Evolutionary conservation across 2,797 vertebrate genomes (phyloP).

Genomic region (Girardinus metallicus): DNA sequence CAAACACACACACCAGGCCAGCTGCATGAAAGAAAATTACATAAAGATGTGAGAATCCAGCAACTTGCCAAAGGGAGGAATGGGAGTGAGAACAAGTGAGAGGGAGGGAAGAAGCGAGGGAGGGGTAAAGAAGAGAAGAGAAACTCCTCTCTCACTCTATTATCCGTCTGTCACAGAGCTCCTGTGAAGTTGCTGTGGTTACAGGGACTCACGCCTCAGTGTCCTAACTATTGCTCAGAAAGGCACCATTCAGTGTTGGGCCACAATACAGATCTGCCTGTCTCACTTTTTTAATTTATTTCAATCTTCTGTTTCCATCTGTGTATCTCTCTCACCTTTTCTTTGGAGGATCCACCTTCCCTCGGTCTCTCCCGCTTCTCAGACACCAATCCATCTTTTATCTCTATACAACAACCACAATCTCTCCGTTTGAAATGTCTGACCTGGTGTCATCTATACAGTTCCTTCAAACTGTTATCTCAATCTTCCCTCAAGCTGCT

Average conservation of each 20-base stretch:
- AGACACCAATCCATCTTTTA: slow-evolving; percentile 2
- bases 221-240: slow-evolving; percentile 84
- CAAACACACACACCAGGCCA: slow-evolving; percentile 28
- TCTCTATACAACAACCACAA: slow-evolving; percentile 5
- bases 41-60: slow-evolving; percentile 67
- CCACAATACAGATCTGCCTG: slow-evolving; percentile 71
- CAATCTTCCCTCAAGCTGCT: slow-evolving; percentile 39
- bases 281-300: slow-evolving; percentile 30
- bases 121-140: slow-evolving; percentile 75
- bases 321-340: slow-evolving; percentile 30
- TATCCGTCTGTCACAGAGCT: slow-evolving; percentile 82
- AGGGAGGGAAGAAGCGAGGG: slow-evolving; percentile 61
- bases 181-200: slow-evolving; percentile 81
- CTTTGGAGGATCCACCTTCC: slow-evolving; percentile 18
- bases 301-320: slow-evolving; percentile 38
- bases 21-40: slow-evolving; percentile 63
- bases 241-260: slow-evolving; percentile 79
- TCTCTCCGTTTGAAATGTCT: slow-evolving; percentile 31
- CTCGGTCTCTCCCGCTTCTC: slow-evolving; percentile 42
- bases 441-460: slow-evolving; percentile 23
- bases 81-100: slow-evolving; percentile 74
- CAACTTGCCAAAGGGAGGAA: slow-evolving; percentile 70
- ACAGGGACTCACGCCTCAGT: slow-evolving; percentile 80
- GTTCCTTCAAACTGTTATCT: slow-evolving; percentile 33
- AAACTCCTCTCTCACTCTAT: slow-evolving; percentile 82